Base-by-base conservation (phyloP, 1,140 invertebrate species). In the Aethina tumida region DNA sequence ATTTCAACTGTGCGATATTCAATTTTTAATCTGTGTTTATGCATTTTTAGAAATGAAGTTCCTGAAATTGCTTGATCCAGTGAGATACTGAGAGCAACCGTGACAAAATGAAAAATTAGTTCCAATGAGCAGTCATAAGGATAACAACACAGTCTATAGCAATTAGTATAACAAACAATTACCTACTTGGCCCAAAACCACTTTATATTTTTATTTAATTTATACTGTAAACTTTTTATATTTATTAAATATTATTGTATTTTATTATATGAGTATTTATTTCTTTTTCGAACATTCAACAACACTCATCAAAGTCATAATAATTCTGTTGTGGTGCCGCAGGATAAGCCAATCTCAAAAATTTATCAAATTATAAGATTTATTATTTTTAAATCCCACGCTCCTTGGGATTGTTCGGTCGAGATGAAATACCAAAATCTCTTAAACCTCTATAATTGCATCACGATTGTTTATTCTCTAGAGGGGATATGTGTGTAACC, bases 361-460 rank as follows among this genome's bases (percentile, higher is more conserved):
- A 35, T 8, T 13, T 6, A 12, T 2, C 10, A 10, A 2, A 10
- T 2, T 7, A 9, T 9, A 10, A 13, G 10, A 13, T 28, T 28
- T 15, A 28, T 28, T 35, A 24, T 24, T 35, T 35, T 24, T 20
- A 24, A 18, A 24, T 24, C 25, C 33, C 14, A 10, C 13, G 33
- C 22, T 35, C 13, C 25, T 35, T 35, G 20, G 10, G 8, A 20
- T 22, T 7, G 33, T 15, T 18, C 19, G 18, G 2, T 7, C 9
- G 10, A 35, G 4, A 22, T 35, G 25, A 24, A 24, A 35, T 24
- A 30, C 30, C 42, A 24, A 31, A 37, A 44, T 31, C 37, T 39
- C 35, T 44, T 44, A 39, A 44, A 31, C 21, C 35, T n/a, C 31
- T 33, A 44, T 44, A 44, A 44, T 44, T 44, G 42, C 36, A 44